Percentiles rank a stretch among this genome's conserved stretches.
phyloP scores from a whole-genome alignment of 2,888 invertebrate species.

The Rotaria macrura region DNA sequence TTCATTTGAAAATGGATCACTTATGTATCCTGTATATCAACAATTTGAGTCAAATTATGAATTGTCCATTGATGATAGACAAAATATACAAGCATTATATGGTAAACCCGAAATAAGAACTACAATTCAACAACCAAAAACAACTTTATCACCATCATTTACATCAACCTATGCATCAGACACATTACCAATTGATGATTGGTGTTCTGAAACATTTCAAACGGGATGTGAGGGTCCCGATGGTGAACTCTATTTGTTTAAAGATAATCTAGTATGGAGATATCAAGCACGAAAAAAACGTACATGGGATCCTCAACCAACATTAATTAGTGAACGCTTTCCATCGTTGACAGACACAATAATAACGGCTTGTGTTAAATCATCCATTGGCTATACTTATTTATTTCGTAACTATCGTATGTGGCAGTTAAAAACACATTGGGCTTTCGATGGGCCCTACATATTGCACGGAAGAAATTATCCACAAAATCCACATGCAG shows the following conservation, averaged over 20 bases:
- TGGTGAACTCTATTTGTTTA: background rate
- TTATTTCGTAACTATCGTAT: background rate
- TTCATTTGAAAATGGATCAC: background rate
- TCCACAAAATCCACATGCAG: background rate
- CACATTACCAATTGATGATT: background rate
- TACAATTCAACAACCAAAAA: background rate
- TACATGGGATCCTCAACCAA: background rate
- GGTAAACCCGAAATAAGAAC: background rate
- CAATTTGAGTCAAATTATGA: background rate
- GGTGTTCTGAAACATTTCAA: background rate
- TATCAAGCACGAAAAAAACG: background rate
- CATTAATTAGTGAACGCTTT: background rate
- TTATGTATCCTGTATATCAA: slow-evolving; percentile 17
- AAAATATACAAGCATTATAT: background rate
- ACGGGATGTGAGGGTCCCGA: background rate
- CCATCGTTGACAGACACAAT: background rate
- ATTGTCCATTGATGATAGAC: background rate
- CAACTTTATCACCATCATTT: background rate
- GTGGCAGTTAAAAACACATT: slow-evolving; percentile 20
- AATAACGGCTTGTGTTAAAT: background rate
- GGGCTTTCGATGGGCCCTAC: background rate
- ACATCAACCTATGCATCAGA: too few relatives aligned
- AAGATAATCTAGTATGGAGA: background rate
- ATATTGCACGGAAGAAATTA: background rate
- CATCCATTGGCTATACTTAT: background rate